phyloP scores from a whole-genome alignment of 2,888 invertebrate genomes.

The Arctia plantaginis region DNA sequence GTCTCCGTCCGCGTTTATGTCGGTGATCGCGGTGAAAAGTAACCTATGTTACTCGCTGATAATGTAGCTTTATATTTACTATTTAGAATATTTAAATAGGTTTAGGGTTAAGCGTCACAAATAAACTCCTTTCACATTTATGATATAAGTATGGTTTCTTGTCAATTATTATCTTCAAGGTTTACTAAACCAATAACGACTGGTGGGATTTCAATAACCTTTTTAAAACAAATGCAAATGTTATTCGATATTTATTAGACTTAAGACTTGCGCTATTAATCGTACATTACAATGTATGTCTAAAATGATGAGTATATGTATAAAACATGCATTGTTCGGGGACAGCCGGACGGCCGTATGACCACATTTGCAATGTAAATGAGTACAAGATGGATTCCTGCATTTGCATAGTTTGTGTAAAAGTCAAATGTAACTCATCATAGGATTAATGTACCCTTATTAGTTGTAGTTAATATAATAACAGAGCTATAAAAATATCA shows the following conservation, averaged over 20 bases:
- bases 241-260: slow-evolving; percentile 9
- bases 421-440: slow-evolving; percentile 38
- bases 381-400: slow-evolving; percentile 43
- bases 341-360: slow-evolving; percentile 27
- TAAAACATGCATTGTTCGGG: slow-evolving; percentile 42
- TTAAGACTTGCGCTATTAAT: slow-evolving; percentile 10
- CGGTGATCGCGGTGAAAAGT: no score
- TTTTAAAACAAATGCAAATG: background rate
- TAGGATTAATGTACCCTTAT: slow-evolving; percentile 8
- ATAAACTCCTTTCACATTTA: no score
- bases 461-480: background rate
- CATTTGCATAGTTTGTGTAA: slow-evolving; percentile 51
- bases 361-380: slow-evolving; percentile 54
- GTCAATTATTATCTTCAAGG: no score
- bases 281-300: slow-evolving; percentile 35
- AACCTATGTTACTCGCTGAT: no score
- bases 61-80: no score
- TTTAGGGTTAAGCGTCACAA: no score
- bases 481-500: no score
- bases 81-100: no score
- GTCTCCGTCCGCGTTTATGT: no score
- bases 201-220: background rate
- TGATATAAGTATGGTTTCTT: no score
- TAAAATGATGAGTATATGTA: slow-evolving; percentile 47
- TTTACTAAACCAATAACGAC: background rate